phyloP scores from a whole-genome alignment of 1,140 invertebrate genomes.

The Drosophila repletoides region DNA sequence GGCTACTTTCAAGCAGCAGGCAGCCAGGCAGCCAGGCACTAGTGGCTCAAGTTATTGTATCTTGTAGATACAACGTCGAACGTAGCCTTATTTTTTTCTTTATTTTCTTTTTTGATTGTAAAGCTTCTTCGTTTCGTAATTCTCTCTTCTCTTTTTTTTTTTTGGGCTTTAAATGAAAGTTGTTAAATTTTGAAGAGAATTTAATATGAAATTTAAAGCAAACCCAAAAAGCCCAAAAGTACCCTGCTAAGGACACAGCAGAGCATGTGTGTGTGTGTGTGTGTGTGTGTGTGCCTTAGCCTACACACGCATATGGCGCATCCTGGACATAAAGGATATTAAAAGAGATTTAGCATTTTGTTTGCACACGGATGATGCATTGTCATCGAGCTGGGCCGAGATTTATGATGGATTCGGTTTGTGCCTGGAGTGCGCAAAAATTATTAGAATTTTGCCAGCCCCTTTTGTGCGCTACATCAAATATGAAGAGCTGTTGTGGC shows the following conservation, averaged over 20 bases:
- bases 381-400: conserved; percentile 81
- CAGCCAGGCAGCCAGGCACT: no score
- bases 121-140: no score
- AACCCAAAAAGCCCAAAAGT: conserved; percentile 15
- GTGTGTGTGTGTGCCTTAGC: conserved; percentile 59
- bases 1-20: conserved; percentile 71
- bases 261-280: conserved; percentile 6
- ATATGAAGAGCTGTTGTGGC: conserved; percentile 15
- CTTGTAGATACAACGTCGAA: conserved; percentile 74
- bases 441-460: conserved; percentile 70
- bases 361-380: conserved; percentile 82
- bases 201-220: conserved; percentile 58
- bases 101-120: conserved; percentile 16
- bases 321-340: conserved; percentile 81
- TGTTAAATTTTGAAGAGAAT: conserved; percentile 27
- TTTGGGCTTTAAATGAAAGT: conserved; percentile 22
- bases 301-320: conserved; percentile 72
- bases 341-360: conserved; percentile 81
- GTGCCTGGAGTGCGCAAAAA: conserved; percentile 78
- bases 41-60: conserved; percentile 77
- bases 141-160: background rate
- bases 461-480: conserved; percentile 17
- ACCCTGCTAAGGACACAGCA: background rate
- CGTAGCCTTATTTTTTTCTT: conserved; percentile 44
- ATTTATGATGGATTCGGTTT: conserved; percentile 82